Evolutionary conservation across 2,888 invertebrate genomes (phyloP).

Genomic region (Rotaria magnacalcarata): DNA sequence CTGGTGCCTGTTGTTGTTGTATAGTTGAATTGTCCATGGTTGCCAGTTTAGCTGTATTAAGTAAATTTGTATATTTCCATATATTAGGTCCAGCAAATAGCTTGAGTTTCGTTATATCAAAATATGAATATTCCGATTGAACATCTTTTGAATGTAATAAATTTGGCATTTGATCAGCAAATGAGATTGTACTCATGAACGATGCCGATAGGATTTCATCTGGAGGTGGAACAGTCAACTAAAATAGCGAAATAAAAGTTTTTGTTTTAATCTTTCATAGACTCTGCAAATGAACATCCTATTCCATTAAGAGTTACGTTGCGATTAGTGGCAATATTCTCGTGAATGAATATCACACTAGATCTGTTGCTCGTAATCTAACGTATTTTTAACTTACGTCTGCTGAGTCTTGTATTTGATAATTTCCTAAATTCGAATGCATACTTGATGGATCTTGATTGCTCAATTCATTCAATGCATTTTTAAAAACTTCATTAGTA

Average conservation of each 20-base stretch:
- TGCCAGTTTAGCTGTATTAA: background rate
- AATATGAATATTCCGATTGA: slow-evolving; percentile 26
- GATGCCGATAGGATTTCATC: background rate
- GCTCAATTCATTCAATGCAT: background rate
- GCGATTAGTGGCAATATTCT: too few relatives aligned
- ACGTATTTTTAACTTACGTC: background rate
- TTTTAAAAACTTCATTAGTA: slow-evolving; percentile 8
- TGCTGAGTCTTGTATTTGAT: background rate
- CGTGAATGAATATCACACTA: too few relatives aligned
- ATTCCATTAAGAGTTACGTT: too few relatives aligned
- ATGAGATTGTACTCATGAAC: background rate
- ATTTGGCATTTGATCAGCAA: slow-evolving; percentile 7
- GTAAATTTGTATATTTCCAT: slow-evolving; percentile 13
- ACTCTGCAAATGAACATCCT: too few relatives aligned
- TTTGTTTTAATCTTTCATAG: too few relatives aligned
- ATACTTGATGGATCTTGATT: slow-evolving; percentile 18
- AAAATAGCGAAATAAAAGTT: background rate
- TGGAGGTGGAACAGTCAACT: background rate
- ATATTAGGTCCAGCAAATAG: slow-evolving; percentile 17
- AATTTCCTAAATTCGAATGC: background rate
- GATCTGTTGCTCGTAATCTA: too few relatives aligned
- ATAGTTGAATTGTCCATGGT: background rate
- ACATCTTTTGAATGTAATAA: background rate
- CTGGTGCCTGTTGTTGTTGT: slow-evolving; percentile 6
- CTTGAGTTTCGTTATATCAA: background rate